These are phyloP conservation scores for Vicugna pacos DNA, from an alignment of 2,113 vertebrate species.

Conservation along the genomic window DNA sequence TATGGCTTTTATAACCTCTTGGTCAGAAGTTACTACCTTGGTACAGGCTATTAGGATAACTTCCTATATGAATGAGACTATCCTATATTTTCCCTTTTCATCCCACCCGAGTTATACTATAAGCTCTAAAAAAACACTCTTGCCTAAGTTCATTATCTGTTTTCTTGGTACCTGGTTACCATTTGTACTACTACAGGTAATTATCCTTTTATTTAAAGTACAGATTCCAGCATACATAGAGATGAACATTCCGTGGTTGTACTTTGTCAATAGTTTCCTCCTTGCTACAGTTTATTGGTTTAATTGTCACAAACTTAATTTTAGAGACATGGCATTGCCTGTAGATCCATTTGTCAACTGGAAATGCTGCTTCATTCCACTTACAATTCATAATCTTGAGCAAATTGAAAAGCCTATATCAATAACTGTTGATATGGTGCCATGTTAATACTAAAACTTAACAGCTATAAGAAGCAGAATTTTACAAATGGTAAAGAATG, in stretches of 20 bases:
- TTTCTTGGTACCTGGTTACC: conserved; percentile 91
- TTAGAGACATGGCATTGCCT: conserved; percentile 79
- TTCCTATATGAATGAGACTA: conserved; percentile 76
- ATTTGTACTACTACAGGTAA: conserved; percentile 87
- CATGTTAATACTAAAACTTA: background rate
- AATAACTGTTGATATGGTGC: conserved; percentile 80
- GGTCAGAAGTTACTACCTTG: conserved; percentile 80
- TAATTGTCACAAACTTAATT: conserved; percentile 72
- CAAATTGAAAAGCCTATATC: conserved; percentile 75
- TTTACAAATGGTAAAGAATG: background rate
- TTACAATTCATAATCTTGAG: conserved; percentile 77
- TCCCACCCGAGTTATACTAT: background rate
- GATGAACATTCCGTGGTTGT: conserved; percentile 92
- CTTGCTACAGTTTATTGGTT: conserved; percentile 87
- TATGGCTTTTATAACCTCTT: conserved; percentile 71
- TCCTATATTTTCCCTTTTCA: conserved; percentile 81
- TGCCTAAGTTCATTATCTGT: conserved; percentile 82
- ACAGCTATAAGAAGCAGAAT: background rate
- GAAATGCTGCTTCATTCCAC: conserved; percentile 89
- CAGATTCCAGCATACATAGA: conserved; percentile 90
- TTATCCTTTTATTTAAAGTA: conserved; percentile 82
- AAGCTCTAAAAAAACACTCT: conserved; percentile 75
- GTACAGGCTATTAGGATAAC: conserved; percentile 80
- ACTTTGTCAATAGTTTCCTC: conserved; percentile 93
- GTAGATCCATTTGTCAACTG: conserved; percentile 91